A percentile compares a stretch with the other conserved stretches of the same genome.
These are phyloP conservation scores for Parasteatoda lunata DNA, from an alignment of 2,888 invertebrate species.

Conservation along the genomic window DNA sequence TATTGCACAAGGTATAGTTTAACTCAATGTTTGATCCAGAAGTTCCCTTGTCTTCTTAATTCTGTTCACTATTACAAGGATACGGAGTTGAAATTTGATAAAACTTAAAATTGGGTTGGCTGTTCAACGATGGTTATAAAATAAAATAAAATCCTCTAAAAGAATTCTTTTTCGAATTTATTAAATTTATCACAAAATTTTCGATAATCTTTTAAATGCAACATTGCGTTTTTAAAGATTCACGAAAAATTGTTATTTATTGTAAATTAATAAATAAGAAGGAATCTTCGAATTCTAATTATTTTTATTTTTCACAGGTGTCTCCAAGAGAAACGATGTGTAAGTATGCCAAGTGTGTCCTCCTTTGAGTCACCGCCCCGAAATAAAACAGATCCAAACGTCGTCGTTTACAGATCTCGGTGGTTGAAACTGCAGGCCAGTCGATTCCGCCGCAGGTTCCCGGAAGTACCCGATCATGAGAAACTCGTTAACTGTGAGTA, in stretches of 20 bases:
- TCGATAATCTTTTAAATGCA: too few relatives aligned
- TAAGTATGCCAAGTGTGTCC: slow-evolving; percentile 67
- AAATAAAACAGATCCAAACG: neutral
- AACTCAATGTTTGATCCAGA: too few relatives aligned
- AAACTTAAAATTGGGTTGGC: too few relatives aligned
- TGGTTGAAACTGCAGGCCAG: slow-evolving; percentile 64
- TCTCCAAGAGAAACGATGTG: slow-evolving; percentile 64
- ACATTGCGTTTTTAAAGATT: neutral
- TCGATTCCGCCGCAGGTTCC: slow-evolving; percentile 64
- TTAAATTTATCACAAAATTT: too few relatives aligned
- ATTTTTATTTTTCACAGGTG: slow-evolving; percentile 21
- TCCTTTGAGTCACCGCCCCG: slow-evolving; percentile 15
- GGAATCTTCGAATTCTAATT: neutral
- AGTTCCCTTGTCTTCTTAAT: too few relatives aligned
- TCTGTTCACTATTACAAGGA: too few relatives aligned
- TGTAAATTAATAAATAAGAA: neutral
- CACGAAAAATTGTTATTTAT: neutral
- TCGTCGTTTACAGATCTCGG: slow-evolving; percentile 28
- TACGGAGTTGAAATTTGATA: too few relatives aligned
- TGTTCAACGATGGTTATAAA: too few relatives aligned
- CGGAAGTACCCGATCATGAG: slow-evolving; percentile 50
- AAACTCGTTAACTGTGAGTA: slow-evolving; percentile 67
- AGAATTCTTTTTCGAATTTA: too few relatives aligned
- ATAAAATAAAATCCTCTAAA: too few relatives aligned
- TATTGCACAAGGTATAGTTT: too few relatives aligned